Conservation (phyloP, 2,888 invertebrate genomes). For the Cerceris ruficornis region DNA sequence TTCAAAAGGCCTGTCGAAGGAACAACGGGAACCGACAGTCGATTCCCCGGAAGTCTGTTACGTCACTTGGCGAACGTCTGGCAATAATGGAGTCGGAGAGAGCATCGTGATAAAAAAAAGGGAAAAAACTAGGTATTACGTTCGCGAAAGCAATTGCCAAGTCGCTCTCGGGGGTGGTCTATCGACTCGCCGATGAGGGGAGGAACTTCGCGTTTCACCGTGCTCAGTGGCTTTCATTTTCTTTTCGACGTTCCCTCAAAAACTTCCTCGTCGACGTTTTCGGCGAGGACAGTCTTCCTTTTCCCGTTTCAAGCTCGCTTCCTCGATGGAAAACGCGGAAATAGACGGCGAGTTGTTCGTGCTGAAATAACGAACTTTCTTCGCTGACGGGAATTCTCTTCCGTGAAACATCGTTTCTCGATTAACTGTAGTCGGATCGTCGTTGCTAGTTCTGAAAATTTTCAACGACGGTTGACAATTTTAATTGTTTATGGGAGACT, state of each 20-base stretch:
- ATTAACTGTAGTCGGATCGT: not conserved
- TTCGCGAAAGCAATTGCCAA: constrained; percentile 42
- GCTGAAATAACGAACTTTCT: not conserved
- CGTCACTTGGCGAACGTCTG: constrained; percentile 27
- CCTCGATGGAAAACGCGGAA: not conserved
- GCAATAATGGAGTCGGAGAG: constrained; percentile 40
- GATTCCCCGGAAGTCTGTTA: constrained; percentile 37
- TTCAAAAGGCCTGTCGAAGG: not conserved
- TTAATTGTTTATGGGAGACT: not conserved
- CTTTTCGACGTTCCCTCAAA: not conserved
- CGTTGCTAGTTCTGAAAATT: not conserved
- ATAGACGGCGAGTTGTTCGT: not conserved
- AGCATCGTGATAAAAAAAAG: not conserved
- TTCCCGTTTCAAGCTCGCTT: not conserved
- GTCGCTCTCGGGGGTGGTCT: constrained; percentile 32
- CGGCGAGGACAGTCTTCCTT: not conserved
- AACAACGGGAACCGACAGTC: not conserved
- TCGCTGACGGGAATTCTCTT: not conserved
- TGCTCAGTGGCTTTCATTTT: constrained; percentile 28
- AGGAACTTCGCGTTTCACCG: constrained; percentile 20
- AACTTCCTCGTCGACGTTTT: not conserved
- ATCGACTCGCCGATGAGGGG: constrained; percentile 24
- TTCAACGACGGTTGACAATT: too few relatives aligned
- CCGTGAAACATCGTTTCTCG: not conserved
- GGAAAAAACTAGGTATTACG: constrained; percentile 27